phyloP scores from a whole-genome alignment of 2,113 vertebrate genomes.

The Pangasianodon gigas region DNA sequence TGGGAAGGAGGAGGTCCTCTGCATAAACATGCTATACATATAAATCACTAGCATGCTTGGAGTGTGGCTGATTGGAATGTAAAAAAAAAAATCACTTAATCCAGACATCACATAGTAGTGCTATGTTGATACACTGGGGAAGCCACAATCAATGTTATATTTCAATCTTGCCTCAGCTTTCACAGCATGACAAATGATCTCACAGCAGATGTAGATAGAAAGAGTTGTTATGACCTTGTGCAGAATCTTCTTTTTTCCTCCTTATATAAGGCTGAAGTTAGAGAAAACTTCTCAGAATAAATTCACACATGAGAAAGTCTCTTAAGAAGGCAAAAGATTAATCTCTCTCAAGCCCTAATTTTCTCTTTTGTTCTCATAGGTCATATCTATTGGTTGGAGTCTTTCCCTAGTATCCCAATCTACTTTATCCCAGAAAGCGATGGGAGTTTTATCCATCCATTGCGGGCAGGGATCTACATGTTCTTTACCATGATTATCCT shows the following conservation, averaged over 20 bases:
- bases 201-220: conserved; percentile 35
- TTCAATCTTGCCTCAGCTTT: conserved; percentile 13
- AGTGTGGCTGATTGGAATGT: conserved; percentile 33
- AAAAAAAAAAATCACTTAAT: not conserved
- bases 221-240: conserved; percentile 36
- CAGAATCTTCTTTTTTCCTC: conserved; percentile 18
- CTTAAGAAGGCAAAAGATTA: conserved; percentile 32
- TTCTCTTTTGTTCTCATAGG: conserved; percentile 72
- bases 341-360: conserved; percentile 47
- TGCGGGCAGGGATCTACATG: conserved; percentile 82
- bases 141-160: conserved; percentile 41
- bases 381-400: conserved; percentile 80
- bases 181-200: conserved; percentile 19
- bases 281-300: conserved; percentile 46
- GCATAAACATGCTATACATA: not conserved
- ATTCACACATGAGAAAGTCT: conserved; percentile 15
- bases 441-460: conserved; percentile 70
- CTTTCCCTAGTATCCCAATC: conserved; percentile 72
- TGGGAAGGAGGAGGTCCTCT: conserved; percentile 29
- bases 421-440: conserved; percentile 78
- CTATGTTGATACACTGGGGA: not conserved
- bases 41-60: not conserved
- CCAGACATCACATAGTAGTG: not conserved
- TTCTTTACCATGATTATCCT: conserved; percentile 97
- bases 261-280: not conserved